Base-by-base conservation (phyloP, 2,113 vertebrate species). In the Podarcis muralis region DNA sequence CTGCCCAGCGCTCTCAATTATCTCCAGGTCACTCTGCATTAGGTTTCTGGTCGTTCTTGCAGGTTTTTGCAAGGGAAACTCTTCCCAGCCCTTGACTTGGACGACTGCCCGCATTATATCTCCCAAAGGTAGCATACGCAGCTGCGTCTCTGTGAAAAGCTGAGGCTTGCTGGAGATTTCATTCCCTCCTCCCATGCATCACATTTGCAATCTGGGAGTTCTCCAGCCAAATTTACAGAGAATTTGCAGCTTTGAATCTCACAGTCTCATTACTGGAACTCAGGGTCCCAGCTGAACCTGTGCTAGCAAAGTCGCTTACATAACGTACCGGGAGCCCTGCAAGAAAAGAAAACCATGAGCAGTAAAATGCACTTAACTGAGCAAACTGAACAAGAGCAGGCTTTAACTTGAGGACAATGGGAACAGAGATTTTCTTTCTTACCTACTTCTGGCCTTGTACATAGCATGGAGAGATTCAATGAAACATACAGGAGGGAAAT, bases 1-100 rank as follows among this genome's bases (percentile, higher is more conserved):
- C 88, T 90, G 86, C 23, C 90, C 11, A 27, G 37, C 81, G 83
- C 90, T 92, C 79, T 86, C 3, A 90, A 85, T 22, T 85, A 78
- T 85, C 81, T 85, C 62, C 37, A 0, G 0, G 16, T 93, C 25
- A 9, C 57, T 87, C 77, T 81, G 32, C 78, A 18, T 69, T 92
- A 84, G 2, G 53, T 84, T 72, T 88, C 48, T 37, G n/a, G 78
- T 27, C 75, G 79, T 75, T 74, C 0, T 43, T 57, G 20, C 37
- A 23, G 22, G 35, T 81, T 81, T 91, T 89, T 0, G 0, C 68
- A 35, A 35, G 57, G 1, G 57, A 40, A 90, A 90, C 74, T 78
- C 69, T 83, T 74, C 72, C 4, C 65, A 81, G 15, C 2, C 48
- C 1, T 89, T 83, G 35, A 2, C 65, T 48, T 86, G 32, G 72